phyloP scores from a whole-genome alignment of 2,113 vertebrate species.

The Ahaetulla prasina region DNA sequence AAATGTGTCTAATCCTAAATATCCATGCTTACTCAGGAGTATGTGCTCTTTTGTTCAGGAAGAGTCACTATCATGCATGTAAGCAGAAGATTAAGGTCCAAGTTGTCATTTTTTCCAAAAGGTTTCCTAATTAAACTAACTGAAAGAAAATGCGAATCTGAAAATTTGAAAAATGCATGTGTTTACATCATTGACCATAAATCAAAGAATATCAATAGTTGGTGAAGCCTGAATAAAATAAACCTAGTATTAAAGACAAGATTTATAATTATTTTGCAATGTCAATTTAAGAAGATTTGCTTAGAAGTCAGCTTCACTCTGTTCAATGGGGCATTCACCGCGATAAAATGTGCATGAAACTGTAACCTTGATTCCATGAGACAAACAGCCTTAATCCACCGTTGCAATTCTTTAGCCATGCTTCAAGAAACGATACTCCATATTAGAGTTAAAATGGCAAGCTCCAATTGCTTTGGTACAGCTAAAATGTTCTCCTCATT shows the following conservation, averaged over 20 bases:
- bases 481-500: not conserved
- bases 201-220: not conserved
- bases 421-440: not conserved
- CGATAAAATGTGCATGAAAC: not conserved
- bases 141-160: not conserved
- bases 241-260: not conserved
- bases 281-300: not conserved
- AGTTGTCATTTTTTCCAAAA: not conserved
- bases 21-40: not conserved
- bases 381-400: not conserved
- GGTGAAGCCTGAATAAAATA: not conserved
- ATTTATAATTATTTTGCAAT: not conserved
- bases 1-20: not conserved
- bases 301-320: not conserved
- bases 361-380: not conserved
- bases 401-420: not conserved
- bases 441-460: not conserved
- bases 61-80: not conserved
- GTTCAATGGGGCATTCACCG: not conserved
- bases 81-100: not conserved
- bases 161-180: not conserved
- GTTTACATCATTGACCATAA: not conserved
- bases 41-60: not conserved
- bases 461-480: not conserved
- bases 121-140: not conserved